phyloP scores from a whole-genome alignment of 2,797 vertebrate species.

The Leuciscus waleckii region DNA sequence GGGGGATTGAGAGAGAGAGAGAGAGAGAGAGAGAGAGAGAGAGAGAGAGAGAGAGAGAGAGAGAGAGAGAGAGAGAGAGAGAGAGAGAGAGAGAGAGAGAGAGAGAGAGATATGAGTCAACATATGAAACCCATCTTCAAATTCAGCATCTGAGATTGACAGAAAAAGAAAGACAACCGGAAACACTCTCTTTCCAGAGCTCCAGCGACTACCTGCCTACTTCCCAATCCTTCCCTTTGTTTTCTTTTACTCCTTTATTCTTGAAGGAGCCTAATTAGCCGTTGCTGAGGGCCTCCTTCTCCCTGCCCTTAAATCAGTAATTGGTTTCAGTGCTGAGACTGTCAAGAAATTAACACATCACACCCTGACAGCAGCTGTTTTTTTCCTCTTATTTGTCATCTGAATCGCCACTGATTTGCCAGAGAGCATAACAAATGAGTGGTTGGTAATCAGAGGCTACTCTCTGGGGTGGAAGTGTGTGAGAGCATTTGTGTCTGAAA shows the following conservation, averaged over 20 bases:
- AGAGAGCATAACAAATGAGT: conserved; percentile 96
- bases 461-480: conserved; percentile 69
- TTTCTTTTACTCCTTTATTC: conserved; percentile 98
- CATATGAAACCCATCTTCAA: not conserved
- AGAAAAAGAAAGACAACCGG: conserved; percentile 31
- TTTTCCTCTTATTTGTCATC: conserved; percentile 91
- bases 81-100: conserved; percentile 16
- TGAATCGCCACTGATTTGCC: conserved; percentile 96
- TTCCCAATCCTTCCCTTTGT: conserved; percentile 78
- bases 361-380: conserved; percentile 98
- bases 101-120: conserved; percentile 4
- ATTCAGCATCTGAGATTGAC: conserved; percentile 42
- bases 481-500: conserved; percentile 42
- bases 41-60: too few relatives aligned
- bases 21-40: too few relatives aligned
- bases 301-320: conserved; percentile 99
- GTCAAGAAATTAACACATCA: conserved; percentile 99
- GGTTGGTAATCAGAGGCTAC: conserved; percentile 92
- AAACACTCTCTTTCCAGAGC: conserved; percentile 67
- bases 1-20: not conserved
- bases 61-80: too few relatives aligned
- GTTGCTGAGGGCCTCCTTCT: conserved; percentile 91
- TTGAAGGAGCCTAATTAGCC: conserved; percentile 98
- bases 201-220: conserved; percentile 82
- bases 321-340: conserved; percentile 97